Evolutionary conservation across 2,888 invertebrate genomes (phyloP).

Genomic region (Melanophora roralis): DNA sequence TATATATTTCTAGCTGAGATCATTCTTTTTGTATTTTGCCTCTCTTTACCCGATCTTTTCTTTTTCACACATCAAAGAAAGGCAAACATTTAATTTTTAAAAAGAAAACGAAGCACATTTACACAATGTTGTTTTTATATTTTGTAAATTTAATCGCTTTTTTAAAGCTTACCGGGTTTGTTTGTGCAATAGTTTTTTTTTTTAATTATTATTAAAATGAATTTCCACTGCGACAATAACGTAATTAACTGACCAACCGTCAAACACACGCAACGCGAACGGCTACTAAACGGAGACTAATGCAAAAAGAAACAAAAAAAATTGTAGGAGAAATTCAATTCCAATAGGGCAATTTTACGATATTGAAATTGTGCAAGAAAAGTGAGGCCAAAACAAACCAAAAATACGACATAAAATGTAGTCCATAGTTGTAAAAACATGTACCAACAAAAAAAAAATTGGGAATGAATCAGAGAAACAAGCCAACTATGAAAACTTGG

Average conservation of each 20-base stretch:
- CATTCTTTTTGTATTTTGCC: constrained; percentile 58
- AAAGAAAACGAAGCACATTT: constrained; percentile 1
- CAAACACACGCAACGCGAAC: constrained; percentile 5
- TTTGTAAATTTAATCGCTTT: not conserved
- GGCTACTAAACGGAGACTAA: constrained; percentile 52
- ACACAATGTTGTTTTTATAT: not conserved
- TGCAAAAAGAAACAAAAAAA: constrained; percentile 20
- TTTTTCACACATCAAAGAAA: constrained; percentile 36
- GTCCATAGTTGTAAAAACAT: too few species aligned
- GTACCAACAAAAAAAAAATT: too few species aligned
- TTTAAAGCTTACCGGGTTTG: constrained; percentile 30
- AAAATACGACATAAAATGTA: not conserved
- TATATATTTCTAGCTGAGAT: constrained; percentile 60
- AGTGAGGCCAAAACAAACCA: constrained; percentile 37
- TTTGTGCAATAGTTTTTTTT: constrained; percentile 11
- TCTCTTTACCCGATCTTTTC: constrained; percentile 49
- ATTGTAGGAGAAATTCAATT: constrained; percentile 17
- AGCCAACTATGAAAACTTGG: too few species aligned
- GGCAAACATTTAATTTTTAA: constrained; percentile 2
- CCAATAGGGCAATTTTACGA: not conserved
- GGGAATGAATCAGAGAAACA: too few species aligned
- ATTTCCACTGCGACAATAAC: not conserved
- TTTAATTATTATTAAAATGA: constrained; percentile 18
- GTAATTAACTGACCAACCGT: constrained; percentile 11
- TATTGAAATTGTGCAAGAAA: constrained; percentile 32